Base-by-base conservation (phyloP, 2,888 invertebrate genomes). In the Clitarchus hookeri region DNA sequence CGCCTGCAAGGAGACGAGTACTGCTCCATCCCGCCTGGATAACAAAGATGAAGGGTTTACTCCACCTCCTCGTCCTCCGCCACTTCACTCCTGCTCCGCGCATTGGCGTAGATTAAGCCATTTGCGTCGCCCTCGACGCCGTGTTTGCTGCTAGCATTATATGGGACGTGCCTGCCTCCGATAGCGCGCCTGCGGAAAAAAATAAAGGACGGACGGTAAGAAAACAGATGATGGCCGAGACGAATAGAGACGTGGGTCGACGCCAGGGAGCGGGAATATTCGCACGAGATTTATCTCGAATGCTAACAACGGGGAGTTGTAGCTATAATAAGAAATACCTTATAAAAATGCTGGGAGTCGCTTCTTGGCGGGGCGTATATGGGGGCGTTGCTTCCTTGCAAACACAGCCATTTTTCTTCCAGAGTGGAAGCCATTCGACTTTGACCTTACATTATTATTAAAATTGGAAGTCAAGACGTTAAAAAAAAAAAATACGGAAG, bases 21-120 rank as follows among this genome's bases (percentile, higher is more conserved):
- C n/a, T 0, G n/a, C 65, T 23, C 65, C 6, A 23, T 23, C 65
- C 65, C 8, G 23, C n/a, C 65, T 65, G 65, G 65, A 65, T 65
- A 65, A 65, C n/a, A 65, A 65, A n/a, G 65, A 65, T 65, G 65
- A 65, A 65, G 65, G n/a, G 65, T n/a, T 65, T 65, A 65, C 16
- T 19, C 65, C 65, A 16, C 65, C 65, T n/a, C 65, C 65, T 65
- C 65, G 1, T 6, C 65, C n/a, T 19, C 65, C 19, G 4, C 53
- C 53, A 12, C 8, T 16, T 12, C 6, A 6, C 65, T 9, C n/a
- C 11, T 16, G 65, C 65, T 23, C 23, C 3, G 65, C 13, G 65
- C 65, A 65, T 1, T 19, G 65, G 6, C 65, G 65, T 65, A 65
- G 8, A 65, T 65, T 65, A 65, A 65, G 16, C 65, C 65, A n/a